These are phyloP conservation scores for Trachelus stipa DNA, from an alignment of 2,888 invertebrate species.

Conservation along the genomic window DNA sequence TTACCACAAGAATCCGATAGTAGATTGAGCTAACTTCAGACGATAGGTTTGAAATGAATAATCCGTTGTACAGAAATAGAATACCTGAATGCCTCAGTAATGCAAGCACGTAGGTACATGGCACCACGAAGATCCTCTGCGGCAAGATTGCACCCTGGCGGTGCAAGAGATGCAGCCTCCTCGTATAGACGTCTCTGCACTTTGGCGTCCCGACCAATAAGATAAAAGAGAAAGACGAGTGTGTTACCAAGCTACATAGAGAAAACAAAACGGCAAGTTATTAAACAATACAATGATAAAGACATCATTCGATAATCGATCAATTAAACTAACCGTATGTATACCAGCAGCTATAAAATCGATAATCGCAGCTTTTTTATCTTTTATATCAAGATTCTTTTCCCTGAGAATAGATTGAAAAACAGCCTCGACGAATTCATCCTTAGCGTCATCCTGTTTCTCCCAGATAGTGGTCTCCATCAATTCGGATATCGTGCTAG, in stretches of 20 bases:
- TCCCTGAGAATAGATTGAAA: slow-evolving; percentile 81
- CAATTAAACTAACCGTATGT: slow-evolving; percentile 75
- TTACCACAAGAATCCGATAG: background rate
- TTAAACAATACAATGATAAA: slow-evolving; percentile 5
- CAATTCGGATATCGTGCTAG: slow-evolving; percentile 82
- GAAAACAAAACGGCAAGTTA: background rate
- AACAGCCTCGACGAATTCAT: slow-evolving; percentile 76
- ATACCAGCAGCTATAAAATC: slow-evolving; percentile 91
- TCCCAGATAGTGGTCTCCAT: slow-evolving; percentile 76
- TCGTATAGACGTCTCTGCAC: slow-evolving; percentile 76
- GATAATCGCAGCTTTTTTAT: slow-evolving; percentile 86
- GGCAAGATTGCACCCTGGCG: slow-evolving; percentile 70
- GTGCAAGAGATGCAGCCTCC: slow-evolving; percentile 71
- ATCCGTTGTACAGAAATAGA: background rate
- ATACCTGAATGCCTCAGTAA: slow-evolving; percentile 79
- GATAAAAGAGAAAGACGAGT: slow-evolving; percentile 80
- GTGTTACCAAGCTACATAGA: slow-evolving; percentile 79
- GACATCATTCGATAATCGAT: background rate
- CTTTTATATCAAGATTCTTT: slow-evolving; percentile 78
- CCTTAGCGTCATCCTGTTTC: slow-evolving; percentile 70
- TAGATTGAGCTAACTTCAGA: background rate
- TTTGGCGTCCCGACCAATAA: slow-evolving; percentile 76
- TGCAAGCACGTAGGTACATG: slow-evolving; percentile 83
- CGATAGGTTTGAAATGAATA: background rate
- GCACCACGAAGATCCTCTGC: slow-evolving; percentile 74